Evolutionary conservation across 2,797 vertebrate species (phyloP).

Genomic region (Pangasius macronema): DNA sequence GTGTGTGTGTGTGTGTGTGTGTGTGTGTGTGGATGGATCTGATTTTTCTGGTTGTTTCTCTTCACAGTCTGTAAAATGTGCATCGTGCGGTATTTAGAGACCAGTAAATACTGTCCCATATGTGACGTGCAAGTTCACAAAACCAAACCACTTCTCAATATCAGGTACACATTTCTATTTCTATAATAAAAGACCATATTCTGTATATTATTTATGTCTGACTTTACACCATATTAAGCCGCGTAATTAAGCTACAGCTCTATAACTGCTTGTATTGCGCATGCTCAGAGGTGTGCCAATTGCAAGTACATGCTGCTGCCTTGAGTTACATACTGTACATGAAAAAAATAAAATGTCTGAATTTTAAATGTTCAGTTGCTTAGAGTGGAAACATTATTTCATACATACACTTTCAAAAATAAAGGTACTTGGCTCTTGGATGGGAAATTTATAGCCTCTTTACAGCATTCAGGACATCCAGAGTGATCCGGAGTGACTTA

Average conservation of each 20-base stretch:
- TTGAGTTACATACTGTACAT: neutral
- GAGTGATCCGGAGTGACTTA: neutral
- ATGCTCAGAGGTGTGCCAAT: neutral
- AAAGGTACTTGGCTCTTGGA: neutral
- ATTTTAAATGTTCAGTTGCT: neutral
- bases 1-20: too few species aligned
- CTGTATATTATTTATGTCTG: neutral
- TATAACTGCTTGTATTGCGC: neutral
- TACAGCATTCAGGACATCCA: neutral
- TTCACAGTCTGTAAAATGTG: slow-evolving; percentile 95
- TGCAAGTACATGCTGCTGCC: neutral
- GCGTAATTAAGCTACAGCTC: neutral
- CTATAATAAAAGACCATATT: neutral
- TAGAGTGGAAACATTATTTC: neutral
- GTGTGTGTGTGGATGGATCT: neutral
- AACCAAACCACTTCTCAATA: slow-evolving; percentile 97
- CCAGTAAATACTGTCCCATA: slow-evolving; percentile 99
- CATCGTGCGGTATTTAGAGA: slow-evolving; percentile 97
- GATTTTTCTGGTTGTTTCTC: slow-evolving; percentile 19
- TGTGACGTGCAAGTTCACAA: slow-evolving; percentile 99
- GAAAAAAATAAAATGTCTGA: neutral
- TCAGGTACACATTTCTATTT: slow-evolving; percentile 79
- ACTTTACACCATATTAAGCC: neutral
- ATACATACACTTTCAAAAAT: neutral
- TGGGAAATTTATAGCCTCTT: neutral